Base-by-base conservation (phyloP, 1,140 invertebrate species). In the Scaptodrosophila lebanonensis region DNA sequence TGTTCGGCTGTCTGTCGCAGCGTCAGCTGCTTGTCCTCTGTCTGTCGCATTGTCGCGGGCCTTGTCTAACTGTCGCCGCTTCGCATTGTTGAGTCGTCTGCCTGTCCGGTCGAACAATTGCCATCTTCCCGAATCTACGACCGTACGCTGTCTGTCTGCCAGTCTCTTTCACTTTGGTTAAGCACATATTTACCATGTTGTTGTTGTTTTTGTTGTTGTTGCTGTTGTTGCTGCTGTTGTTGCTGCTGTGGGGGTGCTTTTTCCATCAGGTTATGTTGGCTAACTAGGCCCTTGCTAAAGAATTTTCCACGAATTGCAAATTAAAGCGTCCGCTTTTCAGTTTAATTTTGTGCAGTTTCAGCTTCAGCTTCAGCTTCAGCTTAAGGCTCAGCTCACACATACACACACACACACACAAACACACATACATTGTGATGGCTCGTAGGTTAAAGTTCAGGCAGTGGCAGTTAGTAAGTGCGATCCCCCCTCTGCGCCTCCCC, bases 121-220 rank as follows among this genome's bases (percentile, higher is more conserved):
- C 15, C 27, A 3, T 3, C 9, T 13, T 5, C 17, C 18, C n/a
- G n/a, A n/a, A n/a, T n/a, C n/a, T n/a, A n/a, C n/a, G n/a, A n/a
- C n/a, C n/a, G n/a, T n/a, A n/a, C n/a, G 32, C 49, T 22, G 33
- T 29, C 20, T 44, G 47, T n/a, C 43, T 32, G 72, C 73, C 70
- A 82, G 75, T 79, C 75, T 79, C 75, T 79, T 79, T 79, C 75
- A 79, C 75, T 79, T 82, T 79, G 75, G 69, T 42, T 82, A 82
- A 82, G 75, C 83, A 79, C 68, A 82, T 79, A 79, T 79, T 79
- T 79, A 75, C 75, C 75, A 69, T 79, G 73, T 79, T n/a, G n/a
- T n/a, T n/a, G n/a, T n/a, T n/a, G n/a, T n/a, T n/a, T n/a, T 52
- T 56, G 58, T 58, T 51, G 45, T 7, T 4, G 20, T 2, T 11